phyloP scores from a whole-genome alignment of 1,140 invertebrate genomes.

The Subanguina moxae region DNA sequence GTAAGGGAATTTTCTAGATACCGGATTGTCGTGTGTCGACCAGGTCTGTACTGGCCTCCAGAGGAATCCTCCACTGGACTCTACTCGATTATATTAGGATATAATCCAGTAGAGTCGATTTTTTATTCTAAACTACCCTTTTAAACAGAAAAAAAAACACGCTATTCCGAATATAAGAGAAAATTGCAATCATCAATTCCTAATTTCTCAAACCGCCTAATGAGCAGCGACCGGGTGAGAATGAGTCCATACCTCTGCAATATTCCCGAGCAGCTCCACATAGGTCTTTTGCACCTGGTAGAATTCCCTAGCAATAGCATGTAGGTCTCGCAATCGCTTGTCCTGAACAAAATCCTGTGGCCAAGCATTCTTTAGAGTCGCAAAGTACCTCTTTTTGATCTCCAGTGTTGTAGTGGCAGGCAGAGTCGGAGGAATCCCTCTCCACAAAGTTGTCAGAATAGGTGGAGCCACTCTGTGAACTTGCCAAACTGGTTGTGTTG shows the following conservation, averaged over 20 bases:
- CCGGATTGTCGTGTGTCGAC: too few species aligned
- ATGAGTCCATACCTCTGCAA: slow-evolving; percentile 10
- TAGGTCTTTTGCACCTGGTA: slow-evolving; percentile 24
- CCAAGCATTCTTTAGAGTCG: not conserved
- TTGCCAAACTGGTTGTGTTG: slow-evolving; percentile 15
- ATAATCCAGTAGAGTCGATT: too few species aligned
- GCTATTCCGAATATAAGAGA: not conserved
- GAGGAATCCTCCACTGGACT: too few species aligned
- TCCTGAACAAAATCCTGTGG: slow-evolving; percentile 10
- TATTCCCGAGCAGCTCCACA: slow-evolving; percentile 27
- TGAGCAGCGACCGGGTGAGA: slow-evolving; percentile 3
- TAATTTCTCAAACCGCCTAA: not conserved
- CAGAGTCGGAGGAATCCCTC: not conserved
- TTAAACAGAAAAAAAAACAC: too few species aligned
- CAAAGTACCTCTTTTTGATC: slow-evolving; percentile 15
- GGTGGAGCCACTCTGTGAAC: slow-evolving; percentile 15
- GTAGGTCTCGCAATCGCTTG: slow-evolving; percentile 25
- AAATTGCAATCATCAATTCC: not conserved
- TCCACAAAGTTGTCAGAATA: not conserved
- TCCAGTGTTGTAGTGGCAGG: slow-evolving; percentile 15
- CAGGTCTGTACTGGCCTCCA: too few species aligned
- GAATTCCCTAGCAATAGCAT: slow-evolving; percentile 27
- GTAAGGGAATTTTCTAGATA: too few species aligned
- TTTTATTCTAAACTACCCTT: too few species aligned
- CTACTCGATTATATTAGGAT: too few species aligned